These are phyloP conservation scores for Goniozus legneri DNA, from an alignment of 1,140 invertebrate genomes.

Conservation along the genomic window DNA sequence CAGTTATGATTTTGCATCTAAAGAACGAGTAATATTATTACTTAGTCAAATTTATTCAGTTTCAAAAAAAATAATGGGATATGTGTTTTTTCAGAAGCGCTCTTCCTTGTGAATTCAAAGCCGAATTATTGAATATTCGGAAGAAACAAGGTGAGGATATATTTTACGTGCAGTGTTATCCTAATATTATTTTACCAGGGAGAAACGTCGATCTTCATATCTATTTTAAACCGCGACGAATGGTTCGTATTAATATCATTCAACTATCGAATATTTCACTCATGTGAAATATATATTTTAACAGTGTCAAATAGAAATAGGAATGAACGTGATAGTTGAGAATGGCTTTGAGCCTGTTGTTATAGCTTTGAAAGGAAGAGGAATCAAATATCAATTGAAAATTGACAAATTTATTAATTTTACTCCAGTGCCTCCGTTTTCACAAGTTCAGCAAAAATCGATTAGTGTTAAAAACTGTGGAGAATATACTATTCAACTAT, in stretches of 20 bases:
- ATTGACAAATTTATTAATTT: slow-evolving; percentile 40
- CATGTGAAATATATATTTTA: slow-evolving; percentile 9
- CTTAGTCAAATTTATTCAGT: too few relatives aligned
- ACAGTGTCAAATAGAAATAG: slow-evolving; percentile 28
- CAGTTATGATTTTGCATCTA: slow-evolving; percentile 35
- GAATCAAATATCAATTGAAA: slow-evolving; percentile 37
- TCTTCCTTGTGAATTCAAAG: slow-evolving; percentile 43
- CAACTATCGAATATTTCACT: neutral
- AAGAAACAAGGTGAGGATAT: slow-evolving; percentile 20
- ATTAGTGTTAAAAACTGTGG: slow-evolving; percentile 45
- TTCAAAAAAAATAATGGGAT: too few relatives aligned
- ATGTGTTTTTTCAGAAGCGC: slow-evolving; percentile 34
- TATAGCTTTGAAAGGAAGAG: slow-evolving; percentile 37
- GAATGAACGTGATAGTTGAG: slow-evolving; percentile 35
- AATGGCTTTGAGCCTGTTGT: slow-evolving; percentile 25
- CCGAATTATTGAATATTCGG: slow-evolving; percentile 18
- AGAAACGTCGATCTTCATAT: slow-evolving; percentile 17
- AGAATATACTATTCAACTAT: slow-evolving; percentile 44
- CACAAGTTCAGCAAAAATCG: slow-evolving; percentile 20
- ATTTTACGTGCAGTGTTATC: slow-evolving; percentile 18
- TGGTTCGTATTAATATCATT: slow-evolving; percentile 16
- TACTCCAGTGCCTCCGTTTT: slow-evolving; percentile 37
- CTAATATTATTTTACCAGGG: neutral
- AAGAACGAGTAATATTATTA: slow-evolving; percentile 44
- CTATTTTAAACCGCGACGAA: slow-evolving; percentile 31